Conservation (phyloP, 2,888 invertebrate species). For the Apodemia duryi region DNA sequence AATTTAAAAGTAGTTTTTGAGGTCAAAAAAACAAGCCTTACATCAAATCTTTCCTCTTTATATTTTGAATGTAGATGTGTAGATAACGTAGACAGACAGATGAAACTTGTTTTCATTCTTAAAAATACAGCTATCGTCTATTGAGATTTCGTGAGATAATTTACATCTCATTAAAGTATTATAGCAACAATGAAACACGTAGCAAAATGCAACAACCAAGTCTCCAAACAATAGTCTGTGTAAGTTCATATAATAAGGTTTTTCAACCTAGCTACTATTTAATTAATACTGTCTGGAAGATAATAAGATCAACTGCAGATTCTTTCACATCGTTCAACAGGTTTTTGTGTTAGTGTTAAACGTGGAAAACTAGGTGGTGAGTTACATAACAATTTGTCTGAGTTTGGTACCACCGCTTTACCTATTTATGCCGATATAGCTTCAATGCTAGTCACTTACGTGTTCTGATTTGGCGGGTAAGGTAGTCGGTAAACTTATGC, state of each 20-base stretch:
- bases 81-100: too few relatives aligned
- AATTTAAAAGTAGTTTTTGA: too few relatives aligned
- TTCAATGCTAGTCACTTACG: too few relatives aligned
- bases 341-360: not conserved
- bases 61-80: too few relatives aligned
- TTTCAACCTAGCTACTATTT: constrained; percentile 18
- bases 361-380: not conserved
- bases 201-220: constrained; percentile 40
- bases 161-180: constrained; percentile 37
- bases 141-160: constrained; percentile 38
- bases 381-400: too few relatives aligned
- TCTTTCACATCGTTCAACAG: not conserved
- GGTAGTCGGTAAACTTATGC: too few relatives aligned
- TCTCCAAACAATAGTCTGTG: constrained; percentile 35
- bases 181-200: constrained; percentile 42
- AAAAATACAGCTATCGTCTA: constrained; percentile 21
- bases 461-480: too few relatives aligned
- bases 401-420: too few relatives aligned
- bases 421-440: too few relatives aligned
- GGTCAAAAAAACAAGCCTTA: too few relatives aligned
- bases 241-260: constrained; percentile 39
- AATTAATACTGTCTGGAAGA: constrained; percentile 8
- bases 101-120: constrained; percentile 20
- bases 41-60: too few relatives aligned
- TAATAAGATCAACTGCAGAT: not conserved